These are phyloP conservation scores for Madoqua kirkii DNA, from an alignment of 2,113 vertebrate species.

Conservation along the genomic window DNA sequence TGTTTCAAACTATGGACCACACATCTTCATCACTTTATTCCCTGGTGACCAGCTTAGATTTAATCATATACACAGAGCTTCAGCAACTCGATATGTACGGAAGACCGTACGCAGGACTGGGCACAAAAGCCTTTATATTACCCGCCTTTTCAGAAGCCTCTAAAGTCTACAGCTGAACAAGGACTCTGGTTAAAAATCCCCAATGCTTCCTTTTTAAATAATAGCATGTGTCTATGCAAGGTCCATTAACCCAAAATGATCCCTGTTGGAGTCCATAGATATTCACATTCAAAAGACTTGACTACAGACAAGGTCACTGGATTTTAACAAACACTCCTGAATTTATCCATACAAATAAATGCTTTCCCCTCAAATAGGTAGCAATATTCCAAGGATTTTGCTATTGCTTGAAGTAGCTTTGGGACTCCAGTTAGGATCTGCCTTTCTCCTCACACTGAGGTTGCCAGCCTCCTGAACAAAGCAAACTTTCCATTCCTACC, in stretches of 20 bases:
- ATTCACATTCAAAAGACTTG: slow-evolving; percentile 16
- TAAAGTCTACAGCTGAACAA: neutral
- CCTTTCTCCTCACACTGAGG: neutral
- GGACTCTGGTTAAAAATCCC: slow-evolving; percentile 6
- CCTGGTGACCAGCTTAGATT: slow-evolving; percentile 7
- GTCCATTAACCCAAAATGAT: neutral
- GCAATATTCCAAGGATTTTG: neutral
- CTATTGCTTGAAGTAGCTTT: neutral
- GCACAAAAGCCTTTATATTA: slow-evolving; percentile 29
- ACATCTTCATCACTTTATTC: slow-evolving; percentile 21
- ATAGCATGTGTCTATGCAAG: neutral
- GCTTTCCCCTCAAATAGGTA: neutral
- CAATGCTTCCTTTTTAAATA: slow-evolving; percentile 1
- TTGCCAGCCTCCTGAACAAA: neutral
- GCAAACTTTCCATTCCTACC: neutral
- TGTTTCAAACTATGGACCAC: slow-evolving; percentile 45
- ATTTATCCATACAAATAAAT: neutral
- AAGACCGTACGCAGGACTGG: neutral
- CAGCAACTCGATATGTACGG: neutral
- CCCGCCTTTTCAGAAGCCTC: slow-evolving; percentile 34
- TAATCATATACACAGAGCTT: slow-evolving; percentile 17
- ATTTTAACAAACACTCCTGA: slow-evolving; percentile 31
- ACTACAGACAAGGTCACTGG: neutral
- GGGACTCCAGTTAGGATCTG: neutral
- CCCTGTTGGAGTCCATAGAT: neutral